phyloP scores from a whole-genome alignment of 2,888 invertebrate species.

The Eupithecia exiguata region DNA sequence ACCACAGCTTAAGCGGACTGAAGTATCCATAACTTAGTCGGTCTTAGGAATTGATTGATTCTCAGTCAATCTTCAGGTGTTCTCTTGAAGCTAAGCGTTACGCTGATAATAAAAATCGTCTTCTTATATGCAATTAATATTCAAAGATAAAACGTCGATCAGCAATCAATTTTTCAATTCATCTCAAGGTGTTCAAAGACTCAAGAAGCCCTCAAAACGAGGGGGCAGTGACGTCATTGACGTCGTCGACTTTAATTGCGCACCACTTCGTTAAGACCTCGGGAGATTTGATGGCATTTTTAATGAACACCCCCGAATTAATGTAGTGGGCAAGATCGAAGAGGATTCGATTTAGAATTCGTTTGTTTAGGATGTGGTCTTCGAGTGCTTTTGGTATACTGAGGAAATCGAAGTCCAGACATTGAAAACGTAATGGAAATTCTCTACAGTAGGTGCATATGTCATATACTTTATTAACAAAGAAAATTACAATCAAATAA shows the following conservation, averaged over 20 bases:
- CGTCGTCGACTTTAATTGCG: conserved; percentile 80
- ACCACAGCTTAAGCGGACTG: too few relatives aligned
- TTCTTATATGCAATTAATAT: neutral
- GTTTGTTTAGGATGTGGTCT: conserved; percentile 79
- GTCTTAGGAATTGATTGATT: too few relatives aligned
- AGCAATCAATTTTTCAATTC: conserved; percentile 76
- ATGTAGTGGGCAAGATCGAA: conserved; percentile 83
- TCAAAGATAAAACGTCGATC: conserved; percentile 52
- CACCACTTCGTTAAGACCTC: conserved; percentile 80
- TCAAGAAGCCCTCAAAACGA: conserved; percentile 60
- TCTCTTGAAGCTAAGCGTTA: neutral
- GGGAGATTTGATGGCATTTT: conserved; percentile 82
- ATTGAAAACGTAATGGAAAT: neutral
- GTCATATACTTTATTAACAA: too few relatives aligned
- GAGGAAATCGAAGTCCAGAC: conserved; percentile 14
- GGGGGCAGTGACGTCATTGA: conserved; percentile 74
- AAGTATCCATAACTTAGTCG: too few relatives aligned
- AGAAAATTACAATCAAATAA: too few relatives aligned
- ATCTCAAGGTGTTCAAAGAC: conserved; percentile 69
- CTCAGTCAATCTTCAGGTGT: neutral
- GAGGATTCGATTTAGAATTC: conserved; percentile 57
- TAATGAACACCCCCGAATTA: conserved; percentile 82
- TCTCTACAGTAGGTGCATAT: too few relatives aligned
- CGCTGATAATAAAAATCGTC: neutral
- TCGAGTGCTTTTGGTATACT: conserved; percentile 44